These are phyloP conservation scores for Valencia hispanica DNA, from an alignment of 2,797 vertebrate genomes.

Conservation along the genomic window DNA sequence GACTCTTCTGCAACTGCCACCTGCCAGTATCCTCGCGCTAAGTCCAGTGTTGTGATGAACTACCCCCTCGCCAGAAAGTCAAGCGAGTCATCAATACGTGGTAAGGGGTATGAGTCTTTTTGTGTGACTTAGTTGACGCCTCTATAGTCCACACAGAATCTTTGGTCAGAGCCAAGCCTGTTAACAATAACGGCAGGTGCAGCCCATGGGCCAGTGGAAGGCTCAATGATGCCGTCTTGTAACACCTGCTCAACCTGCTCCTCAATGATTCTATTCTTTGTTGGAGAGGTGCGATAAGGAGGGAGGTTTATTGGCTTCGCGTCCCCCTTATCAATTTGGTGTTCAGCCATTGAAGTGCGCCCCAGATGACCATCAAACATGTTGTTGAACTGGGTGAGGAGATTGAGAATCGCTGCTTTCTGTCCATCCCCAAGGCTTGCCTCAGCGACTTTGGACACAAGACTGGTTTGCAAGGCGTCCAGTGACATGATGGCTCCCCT, in stretches of 20 bases:
- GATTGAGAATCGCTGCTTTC: not conserved
- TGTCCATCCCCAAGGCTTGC: not conserved
- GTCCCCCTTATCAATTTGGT: not conserved
- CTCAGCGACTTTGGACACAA: not conserved
- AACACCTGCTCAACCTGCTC: not conserved
- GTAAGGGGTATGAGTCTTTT: not conserved
- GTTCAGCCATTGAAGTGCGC: not conserved
- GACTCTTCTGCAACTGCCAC: conserved; percentile 12
- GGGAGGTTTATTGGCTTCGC: conserved; percentile 6
- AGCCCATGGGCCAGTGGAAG: not conserved
- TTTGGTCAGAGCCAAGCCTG: not conserved
- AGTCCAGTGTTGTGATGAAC: conserved; percentile 38
- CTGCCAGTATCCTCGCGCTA: conserved; percentile 28
- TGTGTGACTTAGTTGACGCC: not conserved
- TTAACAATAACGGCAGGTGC: not conserved
- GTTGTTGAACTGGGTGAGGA: not conserved
- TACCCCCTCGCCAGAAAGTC: not conserved
- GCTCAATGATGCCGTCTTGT: not conserved
- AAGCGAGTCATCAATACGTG: not conserved
- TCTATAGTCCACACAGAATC: not conserved
- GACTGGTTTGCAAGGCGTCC: not conserved
- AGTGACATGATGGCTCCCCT: too few species aligned
- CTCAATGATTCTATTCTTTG: not conserved
- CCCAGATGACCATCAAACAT: not conserved
- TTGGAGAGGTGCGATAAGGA: not conserved